Percentiles rank a stretch among this genome's conserved stretches.
These are phyloP conservation scores for Battus philenor DNA, from an alignment of 1,140 invertebrate species.

Conservation along the genomic window DNA sequence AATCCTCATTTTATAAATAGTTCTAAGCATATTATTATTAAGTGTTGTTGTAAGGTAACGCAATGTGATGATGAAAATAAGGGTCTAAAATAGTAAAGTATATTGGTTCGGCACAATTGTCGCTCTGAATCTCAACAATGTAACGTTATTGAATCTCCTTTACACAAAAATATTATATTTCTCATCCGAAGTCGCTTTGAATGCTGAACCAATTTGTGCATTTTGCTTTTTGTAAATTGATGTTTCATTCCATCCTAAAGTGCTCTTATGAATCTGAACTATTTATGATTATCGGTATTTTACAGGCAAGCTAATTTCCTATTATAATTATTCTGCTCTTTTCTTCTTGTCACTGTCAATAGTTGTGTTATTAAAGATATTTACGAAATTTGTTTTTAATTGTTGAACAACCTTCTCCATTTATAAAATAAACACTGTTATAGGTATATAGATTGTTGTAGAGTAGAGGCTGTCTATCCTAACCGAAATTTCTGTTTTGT, in stretches of 20 bases:
- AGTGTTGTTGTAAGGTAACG: constrained; percentile 49
- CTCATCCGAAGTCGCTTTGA: constrained; percentile 19
- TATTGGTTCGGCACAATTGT: constrained; percentile 53
- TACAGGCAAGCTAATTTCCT: constrained; percentile 27
- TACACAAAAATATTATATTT: constrained; percentile 20
- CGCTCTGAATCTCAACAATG: constrained; percentile 30
- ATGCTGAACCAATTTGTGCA: constrained; percentile 48
- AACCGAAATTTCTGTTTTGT: no score
- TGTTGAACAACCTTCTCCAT: no score
- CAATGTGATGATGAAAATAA: constrained; percentile 67
- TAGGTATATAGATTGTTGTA: no score
- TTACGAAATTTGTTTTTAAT: constrained; percentile 42
- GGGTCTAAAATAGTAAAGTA: constrained; percentile 53
- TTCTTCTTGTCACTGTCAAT: constrained; percentile 55
- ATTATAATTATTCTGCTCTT: constrained; percentile 30
- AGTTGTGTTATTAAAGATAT: constrained; percentile 69
- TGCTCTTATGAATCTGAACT: constrained; percentile 67
- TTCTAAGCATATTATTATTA: constrained; percentile 27
- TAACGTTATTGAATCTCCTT: constrained; percentile 21
- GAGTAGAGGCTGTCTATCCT: no score
- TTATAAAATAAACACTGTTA: no score
- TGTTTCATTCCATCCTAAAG: constrained; percentile 71
- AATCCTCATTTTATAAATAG: constrained; percentile 19
- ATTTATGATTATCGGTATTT: constrained; percentile 51
- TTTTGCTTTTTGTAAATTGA: constrained; percentile 41